Evolutionary conservation across 2,797 vertebrate genomes (phyloP).

Genomic region (Gobio occitaniae): DNA sequence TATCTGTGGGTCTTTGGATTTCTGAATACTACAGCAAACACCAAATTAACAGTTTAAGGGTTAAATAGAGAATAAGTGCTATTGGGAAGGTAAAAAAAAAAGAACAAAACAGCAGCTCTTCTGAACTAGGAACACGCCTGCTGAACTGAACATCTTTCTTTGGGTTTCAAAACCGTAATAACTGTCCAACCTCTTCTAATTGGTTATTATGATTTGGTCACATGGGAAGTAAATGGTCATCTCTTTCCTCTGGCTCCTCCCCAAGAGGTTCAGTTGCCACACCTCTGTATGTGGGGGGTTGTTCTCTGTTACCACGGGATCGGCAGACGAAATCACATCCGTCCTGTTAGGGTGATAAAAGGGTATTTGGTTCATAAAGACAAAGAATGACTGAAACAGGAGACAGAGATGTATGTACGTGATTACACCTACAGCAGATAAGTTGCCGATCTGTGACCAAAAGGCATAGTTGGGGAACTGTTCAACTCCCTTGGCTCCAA

Average conservation of each 20-base stretch:
- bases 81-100: not conserved
- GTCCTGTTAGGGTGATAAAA: conserved; percentile 78
- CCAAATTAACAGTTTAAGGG: conserved; percentile 1
- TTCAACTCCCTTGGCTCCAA: conserved; percentile 96
- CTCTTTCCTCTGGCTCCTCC: conserved; percentile 93
- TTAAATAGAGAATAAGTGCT: not conserved
- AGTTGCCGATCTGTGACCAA: conserved; percentile 94
- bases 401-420: accelerated
- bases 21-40: not conserved
- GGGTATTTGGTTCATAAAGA: conserved; percentile 1
- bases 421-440: conserved; percentile 87
- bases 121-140: conserved; percentile 2
- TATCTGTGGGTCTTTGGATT: not conserved
- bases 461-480: conserved; percentile 94
- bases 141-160: conserved; percentile 25
- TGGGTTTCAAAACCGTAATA: conserved; percentile 14
- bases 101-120: conserved; percentile 10
- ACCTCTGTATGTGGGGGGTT: conserved; percentile 84
- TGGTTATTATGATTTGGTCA: conserved; percentile 75
- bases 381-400: not conserved
- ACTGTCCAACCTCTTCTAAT: conserved; percentile 15
- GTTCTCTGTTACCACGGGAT: conserved; percentile 81
- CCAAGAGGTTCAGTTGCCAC: conserved; percentile 85
- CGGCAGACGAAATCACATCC: conserved; percentile 97
- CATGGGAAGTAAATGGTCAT: conserved; percentile 97